A percentile compares a stretch with the other conserved stretches of the same genome.
phyloP scores from a whole-genome alignment of 2,888 invertebrate species.

The Oscheius sp. region DNA sequence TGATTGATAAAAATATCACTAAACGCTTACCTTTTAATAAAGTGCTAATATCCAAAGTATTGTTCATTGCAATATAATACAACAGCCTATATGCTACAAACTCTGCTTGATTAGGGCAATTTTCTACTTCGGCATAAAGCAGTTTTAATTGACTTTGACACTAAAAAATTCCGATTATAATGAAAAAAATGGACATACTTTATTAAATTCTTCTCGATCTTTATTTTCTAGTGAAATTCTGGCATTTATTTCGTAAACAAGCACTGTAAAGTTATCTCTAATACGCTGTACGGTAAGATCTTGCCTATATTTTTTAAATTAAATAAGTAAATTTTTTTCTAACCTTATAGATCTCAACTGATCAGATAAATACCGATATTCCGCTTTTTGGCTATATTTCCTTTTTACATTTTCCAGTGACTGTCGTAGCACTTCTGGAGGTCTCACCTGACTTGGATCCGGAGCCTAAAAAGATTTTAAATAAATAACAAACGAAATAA shows the following conservation, averaged over 20 bases:
- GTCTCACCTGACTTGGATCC: constrained; percentile 86
- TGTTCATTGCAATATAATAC: constrained; percentile 97
- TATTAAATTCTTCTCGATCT: constrained; percentile 97
- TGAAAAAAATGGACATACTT: constrained; percentile 26
- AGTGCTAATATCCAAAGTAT: constrained; percentile 94
- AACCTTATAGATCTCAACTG: constrained; percentile 97
- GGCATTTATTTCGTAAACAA: constrained; percentile 98
- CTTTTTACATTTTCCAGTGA: constrained; percentile 90
- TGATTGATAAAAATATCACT: not conserved
- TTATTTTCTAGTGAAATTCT: constrained; percentile 95
- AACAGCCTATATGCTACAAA: constrained; percentile 95
- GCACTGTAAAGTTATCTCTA: constrained; percentile 91
- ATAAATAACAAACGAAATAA: constrained; percentile 11
- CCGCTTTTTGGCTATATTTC: constrained; percentile 87
- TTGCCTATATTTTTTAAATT: constrained; percentile 79
- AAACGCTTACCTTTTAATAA: constrained; percentile 79
- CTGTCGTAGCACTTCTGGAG: constrained; percentile 85
- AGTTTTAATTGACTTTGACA: constrained; percentile 97
- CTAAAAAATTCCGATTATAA: constrained; percentile 79
- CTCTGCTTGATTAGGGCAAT: constrained; percentile 82
- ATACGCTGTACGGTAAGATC: constrained; percentile 98
- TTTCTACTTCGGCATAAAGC: constrained; percentile 80
- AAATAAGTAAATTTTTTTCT: constrained; percentile 77
- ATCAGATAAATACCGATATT: constrained; percentile 97
- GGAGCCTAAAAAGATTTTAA: constrained; percentile 84